Percentiles rank a stretch among this genome's conserved stretches.
Evolutionary conservation across 2,797 vertebrate genomes (phyloP).

Genomic region (Mormyrus hasselquistii): DNA sequence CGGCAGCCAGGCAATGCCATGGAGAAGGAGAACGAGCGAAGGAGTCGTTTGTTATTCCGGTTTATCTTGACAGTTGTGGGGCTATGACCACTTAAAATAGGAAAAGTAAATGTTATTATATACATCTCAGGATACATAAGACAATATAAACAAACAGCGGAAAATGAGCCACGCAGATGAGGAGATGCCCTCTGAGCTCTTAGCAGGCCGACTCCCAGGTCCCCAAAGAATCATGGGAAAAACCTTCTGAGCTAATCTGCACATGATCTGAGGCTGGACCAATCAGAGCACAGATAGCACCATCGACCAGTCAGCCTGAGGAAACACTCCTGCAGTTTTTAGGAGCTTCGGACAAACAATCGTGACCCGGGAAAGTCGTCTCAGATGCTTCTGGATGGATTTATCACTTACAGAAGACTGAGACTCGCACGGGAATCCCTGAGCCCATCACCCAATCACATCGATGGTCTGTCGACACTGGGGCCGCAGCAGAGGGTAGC

Average conservation of each 20-base stretch:
- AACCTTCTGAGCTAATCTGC: neutral
- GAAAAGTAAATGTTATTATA: conserved; percentile 3
- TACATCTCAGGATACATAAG: neutral
- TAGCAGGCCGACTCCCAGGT: neutral
- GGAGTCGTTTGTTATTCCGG: neutral
- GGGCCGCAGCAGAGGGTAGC: neutral
- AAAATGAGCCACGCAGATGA: neutral
- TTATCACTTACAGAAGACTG: neutral
- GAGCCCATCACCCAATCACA: neutral
- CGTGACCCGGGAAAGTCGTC: neutral
- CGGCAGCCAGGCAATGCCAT: neutral
- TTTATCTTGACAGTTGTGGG: neutral
- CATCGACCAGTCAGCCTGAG: neutral
- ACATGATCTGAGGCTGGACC: neutral
- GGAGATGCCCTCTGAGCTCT: neutral
- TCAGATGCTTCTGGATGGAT: neutral
- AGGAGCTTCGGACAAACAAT: neutral
- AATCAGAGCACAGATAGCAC: neutral
- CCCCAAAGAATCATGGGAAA: neutral
- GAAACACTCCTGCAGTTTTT: neutral
- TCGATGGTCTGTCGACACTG: neutral
- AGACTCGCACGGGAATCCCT: neutral
- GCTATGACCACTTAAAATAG: neutral
- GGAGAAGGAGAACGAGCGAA: neutral
- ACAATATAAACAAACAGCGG: neutral